These are phyloP conservation scores for Manis crassicaudata DNA, from an alignment of 2,797 vertebrate genomes.

Conservation along the genomic window DNA sequence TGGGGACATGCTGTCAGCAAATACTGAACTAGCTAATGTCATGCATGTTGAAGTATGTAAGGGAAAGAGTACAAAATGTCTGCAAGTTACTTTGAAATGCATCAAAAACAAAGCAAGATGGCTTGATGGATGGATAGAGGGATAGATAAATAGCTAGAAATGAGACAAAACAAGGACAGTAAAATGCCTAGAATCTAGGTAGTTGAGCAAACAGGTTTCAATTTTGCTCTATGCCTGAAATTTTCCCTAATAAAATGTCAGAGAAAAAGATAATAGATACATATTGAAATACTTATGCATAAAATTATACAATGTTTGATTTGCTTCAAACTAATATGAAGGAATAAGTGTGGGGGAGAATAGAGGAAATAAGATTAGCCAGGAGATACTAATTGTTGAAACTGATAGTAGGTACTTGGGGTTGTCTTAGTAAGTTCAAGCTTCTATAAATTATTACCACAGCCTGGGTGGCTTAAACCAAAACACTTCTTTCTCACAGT, in stretches of 20 bases:
- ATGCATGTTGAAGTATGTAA: not conserved
- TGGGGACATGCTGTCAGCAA: not conserved
- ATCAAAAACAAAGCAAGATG: not conserved
- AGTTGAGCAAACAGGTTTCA: not conserved
- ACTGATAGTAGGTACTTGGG: not conserved
- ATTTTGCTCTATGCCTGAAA: slow-evolving; percentile 26
- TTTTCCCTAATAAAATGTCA: slow-evolving; percentile 52
- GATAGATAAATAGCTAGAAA: not conserved
- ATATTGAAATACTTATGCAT: slow-evolving; percentile 32
- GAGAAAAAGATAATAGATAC: not conserved
- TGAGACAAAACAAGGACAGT: not conserved
- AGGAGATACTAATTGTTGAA: not conserved
- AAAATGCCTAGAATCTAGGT: not conserved
- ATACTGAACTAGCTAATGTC: slow-evolving; percentile 35
- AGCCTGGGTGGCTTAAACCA: not conserved
- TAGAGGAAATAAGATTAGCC: not conserved
- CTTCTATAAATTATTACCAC: not conserved
- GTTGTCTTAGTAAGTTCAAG: not conserved
- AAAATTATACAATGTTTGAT: not conserved
- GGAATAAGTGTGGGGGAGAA: not conserved
- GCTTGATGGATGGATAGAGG: not conserved
- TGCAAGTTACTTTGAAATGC: slow-evolving; percentile 38
- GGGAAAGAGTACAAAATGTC: not conserved
- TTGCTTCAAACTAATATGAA: slow-evolving; percentile 40
- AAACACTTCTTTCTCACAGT: not conserved